Conservation (phyloP, 2,113 vertebrate genomes). For the Petroica traversi region DNA sequence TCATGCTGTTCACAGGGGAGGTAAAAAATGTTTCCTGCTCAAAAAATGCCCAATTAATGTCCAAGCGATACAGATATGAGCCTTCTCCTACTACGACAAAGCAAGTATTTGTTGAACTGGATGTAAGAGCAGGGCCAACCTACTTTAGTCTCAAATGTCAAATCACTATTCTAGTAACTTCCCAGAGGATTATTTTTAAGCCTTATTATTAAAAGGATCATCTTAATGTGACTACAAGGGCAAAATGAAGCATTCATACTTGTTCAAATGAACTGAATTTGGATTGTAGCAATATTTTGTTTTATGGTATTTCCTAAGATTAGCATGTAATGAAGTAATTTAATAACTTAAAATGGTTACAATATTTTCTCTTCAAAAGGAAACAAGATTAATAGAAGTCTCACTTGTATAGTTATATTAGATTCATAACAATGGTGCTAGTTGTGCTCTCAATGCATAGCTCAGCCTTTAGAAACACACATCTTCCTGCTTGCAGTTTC, state of each 20-base stretch:
- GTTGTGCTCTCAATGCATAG: neutral
- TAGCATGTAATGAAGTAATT: neutral
- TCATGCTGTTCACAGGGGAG: neutral
- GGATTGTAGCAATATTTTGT: neutral
- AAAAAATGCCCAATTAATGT: neutral
- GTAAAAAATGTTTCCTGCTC: neutral
- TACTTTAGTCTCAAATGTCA: neutral
- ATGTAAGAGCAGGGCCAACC: neutral
- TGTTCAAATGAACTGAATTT: neutral
- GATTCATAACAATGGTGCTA: neutral
- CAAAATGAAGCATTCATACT: neutral
- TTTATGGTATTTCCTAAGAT: neutral
- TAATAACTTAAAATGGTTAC: neutral
- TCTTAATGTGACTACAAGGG: neutral
- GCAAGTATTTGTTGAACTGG: neutral
- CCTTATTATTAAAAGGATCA: neutral
- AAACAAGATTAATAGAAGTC: neutral
- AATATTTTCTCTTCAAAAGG: neutral
- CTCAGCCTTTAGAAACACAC: neutral
- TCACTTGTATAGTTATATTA: neutral
- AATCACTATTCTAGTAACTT: neutral
- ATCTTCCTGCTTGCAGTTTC: neutral
- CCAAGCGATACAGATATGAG: neutral
- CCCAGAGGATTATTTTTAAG: neutral
- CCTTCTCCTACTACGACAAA: neutral